Percentiles rank a stretch among this genome's conserved stretches.
phyloP scores from a whole-genome alignment of 2,113 vertebrate genomes.

The Orthonyx spaldingii region DNA sequence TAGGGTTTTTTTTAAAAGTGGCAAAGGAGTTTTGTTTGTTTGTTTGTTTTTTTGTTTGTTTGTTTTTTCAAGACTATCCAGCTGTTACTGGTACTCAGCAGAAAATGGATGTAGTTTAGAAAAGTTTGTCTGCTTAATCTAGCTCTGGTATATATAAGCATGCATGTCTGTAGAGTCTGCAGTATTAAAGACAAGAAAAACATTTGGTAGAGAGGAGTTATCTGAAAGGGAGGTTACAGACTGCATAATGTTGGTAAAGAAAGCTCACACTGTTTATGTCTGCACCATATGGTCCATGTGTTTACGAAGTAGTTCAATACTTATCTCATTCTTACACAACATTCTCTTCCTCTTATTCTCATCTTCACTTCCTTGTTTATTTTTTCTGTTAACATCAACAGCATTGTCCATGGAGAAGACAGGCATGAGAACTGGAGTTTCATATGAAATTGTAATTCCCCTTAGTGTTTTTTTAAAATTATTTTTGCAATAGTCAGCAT shows the following conservation, averaged over 20 bases:
- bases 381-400: background rate
- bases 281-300: background rate
- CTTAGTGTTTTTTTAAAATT: background rate
- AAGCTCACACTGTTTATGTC: constrained; percentile 31
- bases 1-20: background rate
- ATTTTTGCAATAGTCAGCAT: background rate
- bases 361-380: constrained; percentile 22
- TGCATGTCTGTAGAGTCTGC: background rate
- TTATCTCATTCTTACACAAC: background rate
- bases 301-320: constrained; percentile 15
- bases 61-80: background rate
- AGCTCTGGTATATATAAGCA: background rate
- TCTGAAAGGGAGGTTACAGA: background rate
- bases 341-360: constrained; percentile 23
- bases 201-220: constrained; percentile 4
- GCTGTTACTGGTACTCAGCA: background rate
- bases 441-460: background rate
- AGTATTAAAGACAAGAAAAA: background rate
- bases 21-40: background rate
- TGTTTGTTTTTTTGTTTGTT: background rate
- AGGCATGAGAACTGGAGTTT: background rate
- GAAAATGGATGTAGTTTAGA: background rate
- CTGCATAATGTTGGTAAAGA: constrained; percentile 13
- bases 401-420: background rate
- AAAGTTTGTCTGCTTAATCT: background rate